Evolutionary conservation across 2,888 invertebrate genomes (phyloP).

Genomic region (Cheilosia variabilis): DNA sequence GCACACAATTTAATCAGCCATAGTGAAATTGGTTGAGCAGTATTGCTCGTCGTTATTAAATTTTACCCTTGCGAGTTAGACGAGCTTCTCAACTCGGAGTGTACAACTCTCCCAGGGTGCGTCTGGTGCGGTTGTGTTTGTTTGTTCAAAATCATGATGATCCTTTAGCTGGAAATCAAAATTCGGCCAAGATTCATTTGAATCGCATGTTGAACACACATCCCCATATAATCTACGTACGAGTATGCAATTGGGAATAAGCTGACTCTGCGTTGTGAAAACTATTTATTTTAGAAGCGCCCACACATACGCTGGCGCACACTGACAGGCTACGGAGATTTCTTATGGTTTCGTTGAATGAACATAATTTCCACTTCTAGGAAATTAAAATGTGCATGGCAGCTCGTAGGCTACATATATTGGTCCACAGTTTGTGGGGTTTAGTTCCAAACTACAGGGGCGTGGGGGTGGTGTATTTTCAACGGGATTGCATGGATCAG

Average conservation of each 20-base stretch:
- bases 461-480: too few species aligned
- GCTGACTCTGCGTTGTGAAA: slow-evolving; percentile 23
- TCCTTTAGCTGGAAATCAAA: slow-evolving; percentile 48
- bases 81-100: neutral
- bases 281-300: slow-evolving; percentile 8
- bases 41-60: slow-evolving; percentile 54
- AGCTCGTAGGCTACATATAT: too few species aligned
- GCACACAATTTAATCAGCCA: slow-evolving; percentile 42
- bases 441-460: too few species aligned
- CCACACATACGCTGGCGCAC: too few species aligned
- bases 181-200: slow-evolving; percentile 34
- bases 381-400: too few species aligned
- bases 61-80: slow-evolving; percentile 35
- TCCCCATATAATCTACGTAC: neutral
- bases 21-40: slow-evolving; percentile 28
- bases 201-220: slow-evolving; percentile 11
- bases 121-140: slow-evolving; percentile 35
- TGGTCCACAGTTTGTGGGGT: too few species aligned
- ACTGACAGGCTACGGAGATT: too few species aligned
- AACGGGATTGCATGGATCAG: too few species aligned
- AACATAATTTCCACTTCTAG: too few species aligned
- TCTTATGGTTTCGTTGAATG: too few species aligned
- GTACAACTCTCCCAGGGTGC: slow-evolving; percentile 22
- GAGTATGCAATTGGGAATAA: slow-evolving; percentile 34
- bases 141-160: slow-evolving; percentile 37